phyloP scores from a whole-genome alignment of 1,140 invertebrate species.

The Parapsyche elsis region DNA sequence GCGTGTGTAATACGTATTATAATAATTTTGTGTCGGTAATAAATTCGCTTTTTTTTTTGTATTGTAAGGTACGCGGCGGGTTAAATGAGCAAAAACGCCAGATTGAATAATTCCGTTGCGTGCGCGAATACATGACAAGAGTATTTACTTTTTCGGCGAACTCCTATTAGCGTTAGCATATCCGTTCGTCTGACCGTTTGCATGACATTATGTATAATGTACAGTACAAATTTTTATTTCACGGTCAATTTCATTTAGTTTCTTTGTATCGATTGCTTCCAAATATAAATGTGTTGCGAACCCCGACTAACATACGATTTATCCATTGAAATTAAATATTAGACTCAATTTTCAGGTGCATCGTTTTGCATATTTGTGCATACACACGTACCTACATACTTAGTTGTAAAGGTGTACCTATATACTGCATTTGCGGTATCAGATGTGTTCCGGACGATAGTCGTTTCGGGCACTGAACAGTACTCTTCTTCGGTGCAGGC shows the following conservation, averaged over 20 bases:
- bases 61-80: neutral
- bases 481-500: slow-evolving; percentile 16
- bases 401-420: neutral
- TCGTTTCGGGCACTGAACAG: neutral
- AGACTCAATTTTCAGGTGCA: too few species aligned
- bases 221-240: too few species aligned
- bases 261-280: too few species aligned
- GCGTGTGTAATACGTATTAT: slow-evolving; percentile 2
- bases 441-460: neutral
- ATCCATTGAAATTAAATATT: too few species aligned
- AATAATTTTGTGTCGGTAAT: slow-evolving; percentile 19
- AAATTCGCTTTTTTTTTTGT: slow-evolving; percentile 9
- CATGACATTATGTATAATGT: too few species aligned
- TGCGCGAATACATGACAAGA: neutral
- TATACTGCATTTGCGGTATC: neutral
- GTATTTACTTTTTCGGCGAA: neutral
- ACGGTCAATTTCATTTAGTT: too few species aligned
- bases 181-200: too few species aligned
- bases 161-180: too few species aligned
- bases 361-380: neutral
- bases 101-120: slow-evolving; percentile 15
- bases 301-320: too few species aligned
- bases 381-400: neutral
- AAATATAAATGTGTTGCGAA: too few species aligned
- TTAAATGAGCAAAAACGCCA: slow-evolving; percentile 6